Conservation (phyloP, 1,140 invertebrate genomes). For the Nasonia vitripennis region DNA sequence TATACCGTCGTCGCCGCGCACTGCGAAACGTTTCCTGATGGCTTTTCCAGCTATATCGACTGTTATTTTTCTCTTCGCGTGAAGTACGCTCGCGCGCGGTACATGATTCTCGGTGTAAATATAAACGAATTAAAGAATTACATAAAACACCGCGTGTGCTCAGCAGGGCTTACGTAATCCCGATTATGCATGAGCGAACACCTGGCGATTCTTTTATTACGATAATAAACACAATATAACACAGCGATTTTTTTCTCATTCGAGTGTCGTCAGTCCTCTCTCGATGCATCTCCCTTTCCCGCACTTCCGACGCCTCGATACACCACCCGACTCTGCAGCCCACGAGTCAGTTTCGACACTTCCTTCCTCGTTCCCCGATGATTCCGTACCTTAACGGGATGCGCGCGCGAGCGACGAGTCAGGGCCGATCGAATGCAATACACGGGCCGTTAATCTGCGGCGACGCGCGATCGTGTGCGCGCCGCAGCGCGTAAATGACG, state of each 20-base stretch:
- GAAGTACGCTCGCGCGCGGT: neutral
- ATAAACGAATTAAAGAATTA: neutral
- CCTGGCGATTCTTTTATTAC: neutral
- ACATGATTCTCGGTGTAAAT: constrained; percentile 1
- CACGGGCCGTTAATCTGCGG: constrained; percentile 12
- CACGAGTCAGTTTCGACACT: constrained; percentile 39
- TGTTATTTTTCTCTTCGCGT: neutral
- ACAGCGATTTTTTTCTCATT: no score
- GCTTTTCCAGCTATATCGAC: neutral
- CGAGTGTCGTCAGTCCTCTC: constrained; percentile 18
- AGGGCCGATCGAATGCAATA: neutral
- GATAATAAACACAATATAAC: no score
- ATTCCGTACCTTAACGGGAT: constrained; percentile 9
- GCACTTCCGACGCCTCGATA: constrained; percentile 40
- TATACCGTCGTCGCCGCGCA: neutral
- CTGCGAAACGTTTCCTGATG: neutral
- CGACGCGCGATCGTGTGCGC: neutral
- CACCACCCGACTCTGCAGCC: neutral
- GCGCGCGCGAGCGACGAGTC: neutral
- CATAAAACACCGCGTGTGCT: neutral
- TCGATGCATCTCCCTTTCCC: neutral
- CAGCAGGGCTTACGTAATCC: neutral
- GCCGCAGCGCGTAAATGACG: neutral
- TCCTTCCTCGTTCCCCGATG: constrained; percentile 31
- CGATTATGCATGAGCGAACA: neutral